Evolutionary conservation across 2,797 vertebrate genomes (phyloP).

Genomic region (Neosalanx taihuensis): DNA sequence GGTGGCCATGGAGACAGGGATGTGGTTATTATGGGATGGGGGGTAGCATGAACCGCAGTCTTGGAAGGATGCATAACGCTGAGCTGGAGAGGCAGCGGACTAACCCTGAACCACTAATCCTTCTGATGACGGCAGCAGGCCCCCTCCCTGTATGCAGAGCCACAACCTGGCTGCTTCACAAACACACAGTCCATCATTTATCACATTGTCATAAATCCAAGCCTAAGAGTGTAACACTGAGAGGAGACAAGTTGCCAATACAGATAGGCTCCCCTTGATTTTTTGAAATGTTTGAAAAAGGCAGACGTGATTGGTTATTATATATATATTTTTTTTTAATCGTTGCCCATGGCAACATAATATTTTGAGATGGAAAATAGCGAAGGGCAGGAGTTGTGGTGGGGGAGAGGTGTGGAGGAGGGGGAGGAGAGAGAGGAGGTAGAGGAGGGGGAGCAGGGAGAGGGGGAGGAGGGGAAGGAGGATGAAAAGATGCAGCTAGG

Average conservation of each 20-base stretch:
- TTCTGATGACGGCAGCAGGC: conserved; percentile 67
- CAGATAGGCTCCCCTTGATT: conserved; percentile 59
- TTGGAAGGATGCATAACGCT: conserved; percentile 64
- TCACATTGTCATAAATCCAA: conserved; percentile 68
- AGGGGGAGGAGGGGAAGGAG: conserved; percentile 35
- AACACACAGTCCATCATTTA: conserved; percentile 77
- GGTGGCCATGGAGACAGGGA: conserved; percentile 43
- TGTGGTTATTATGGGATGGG: conserved; percentile 46
- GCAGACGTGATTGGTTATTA: conserved; percentile 70
- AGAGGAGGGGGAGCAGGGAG: conserved; percentile 44
- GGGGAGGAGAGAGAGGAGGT: conserved; percentile 39
- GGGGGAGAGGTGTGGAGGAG: conserved; percentile 43
- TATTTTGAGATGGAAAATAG: conserved; percentile 68
- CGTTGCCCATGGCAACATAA: conserved; percentile 76
- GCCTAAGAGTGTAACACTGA: conserved; percentile 62
- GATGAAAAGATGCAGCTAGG: conserved; percentile 28
- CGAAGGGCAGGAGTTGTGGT: conserved; percentile 62
- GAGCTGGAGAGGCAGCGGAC: conserved; percentile 65
- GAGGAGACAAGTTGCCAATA: conserved; percentile 62
- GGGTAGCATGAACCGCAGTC: conserved; percentile 47
- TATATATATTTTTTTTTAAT: too few species aligned
- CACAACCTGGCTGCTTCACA: conserved; percentile 65
- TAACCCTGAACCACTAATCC: conserved; percentile 76
- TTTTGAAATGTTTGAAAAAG: conserved; percentile 71
- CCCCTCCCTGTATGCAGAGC: conserved; percentile 56